These are phyloP conservation scores for Trachythela sp. DNA, from an alignment of 64 coral and sea anemone genomes.

Conservation along the genomic window DNA sequence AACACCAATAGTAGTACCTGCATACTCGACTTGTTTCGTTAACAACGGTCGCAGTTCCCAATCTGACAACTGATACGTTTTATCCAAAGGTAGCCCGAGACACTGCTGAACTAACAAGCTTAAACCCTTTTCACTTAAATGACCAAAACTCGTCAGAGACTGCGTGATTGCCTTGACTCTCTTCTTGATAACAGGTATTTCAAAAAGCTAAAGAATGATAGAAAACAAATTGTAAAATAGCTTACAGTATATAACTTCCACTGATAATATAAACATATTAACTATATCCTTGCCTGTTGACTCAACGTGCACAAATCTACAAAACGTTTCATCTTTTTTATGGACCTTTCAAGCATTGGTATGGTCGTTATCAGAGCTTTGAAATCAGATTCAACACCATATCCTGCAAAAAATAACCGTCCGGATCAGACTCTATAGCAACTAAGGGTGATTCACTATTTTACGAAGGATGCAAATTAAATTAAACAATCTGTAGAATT, in stretches of 20 bases:
- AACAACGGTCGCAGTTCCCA: conserved; percentile 85
- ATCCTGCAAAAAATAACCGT: conserved; percentile 52
- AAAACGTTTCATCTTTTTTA: conserved; percentile 73
- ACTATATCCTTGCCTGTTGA: conserved; percentile 64
- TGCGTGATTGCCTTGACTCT: neutral
- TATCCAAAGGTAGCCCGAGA: conserved; percentile 78
- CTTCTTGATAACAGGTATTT: neutral
- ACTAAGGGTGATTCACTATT: too few species aligned
- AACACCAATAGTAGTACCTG: too few species aligned
- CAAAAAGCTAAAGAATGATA: neutral
- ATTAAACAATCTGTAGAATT: too few species aligned
- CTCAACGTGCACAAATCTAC: conserved; percentile 91
- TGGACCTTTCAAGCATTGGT: conserved; percentile 49
- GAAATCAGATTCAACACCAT: conserved; percentile 85
- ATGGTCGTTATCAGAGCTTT: conserved; percentile 69
- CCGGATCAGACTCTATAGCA: too few species aligned
- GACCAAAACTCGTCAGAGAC: conserved; percentile 7
- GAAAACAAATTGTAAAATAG: neutral
- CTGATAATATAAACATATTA: too few species aligned
- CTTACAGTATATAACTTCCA: neutral
- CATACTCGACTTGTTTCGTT: conserved; percentile 70
- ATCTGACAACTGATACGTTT: conserved; percentile 88
- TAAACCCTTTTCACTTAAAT: conserved; percentile 55
- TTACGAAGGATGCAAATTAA: too few species aligned
- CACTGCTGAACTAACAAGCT: conserved; percentile 79